Conservation (phyloP, 2,113 vertebrate genomes). For the Cnemophilus loriae region DNA sequence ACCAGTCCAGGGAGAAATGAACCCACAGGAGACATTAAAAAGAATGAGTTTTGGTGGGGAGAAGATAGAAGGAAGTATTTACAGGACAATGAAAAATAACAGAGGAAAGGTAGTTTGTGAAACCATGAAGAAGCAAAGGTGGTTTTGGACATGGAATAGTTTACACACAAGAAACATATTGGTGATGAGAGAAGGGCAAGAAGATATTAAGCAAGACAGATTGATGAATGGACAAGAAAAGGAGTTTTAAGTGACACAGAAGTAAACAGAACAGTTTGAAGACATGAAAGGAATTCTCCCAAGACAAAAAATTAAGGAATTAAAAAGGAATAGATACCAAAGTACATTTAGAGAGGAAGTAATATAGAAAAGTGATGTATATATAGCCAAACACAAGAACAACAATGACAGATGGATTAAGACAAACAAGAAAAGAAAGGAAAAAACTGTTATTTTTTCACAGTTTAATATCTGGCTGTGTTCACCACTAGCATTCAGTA, state of each 20-base stretch:
- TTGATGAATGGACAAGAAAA: neutral
- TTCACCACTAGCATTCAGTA: conserved; percentile 80
- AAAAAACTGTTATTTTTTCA: conserved; percentile 75
- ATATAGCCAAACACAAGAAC: conserved; percentile 5
- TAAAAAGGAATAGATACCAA: neutral
- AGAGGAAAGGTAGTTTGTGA: conserved; percentile 3
- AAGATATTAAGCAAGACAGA: neutral
- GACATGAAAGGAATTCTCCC: conserved; percentile 2
- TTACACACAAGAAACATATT: neutral
- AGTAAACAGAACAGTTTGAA: neutral
- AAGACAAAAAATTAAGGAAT: neutral
- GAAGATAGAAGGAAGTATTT: neutral
- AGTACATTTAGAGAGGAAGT: neutral
- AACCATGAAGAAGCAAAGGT: neutral
- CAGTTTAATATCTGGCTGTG: conserved; percentile 56
- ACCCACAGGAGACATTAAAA: conserved; percentile 20
- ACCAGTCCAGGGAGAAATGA: conserved; percentile 48
- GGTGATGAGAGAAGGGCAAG: neutral
- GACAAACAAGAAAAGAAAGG: conserved; percentile 72
- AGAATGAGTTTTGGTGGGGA: neutral
- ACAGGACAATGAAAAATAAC: neutral
- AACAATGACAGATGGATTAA: conserved; percentile 48
- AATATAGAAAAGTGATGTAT: neutral
- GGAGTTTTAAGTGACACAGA: neutral
- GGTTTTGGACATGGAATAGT: neutral